phyloP scores from a whole-genome alignment of 2,888 invertebrate genomes.

The Incurvaria masculella region DNA sequence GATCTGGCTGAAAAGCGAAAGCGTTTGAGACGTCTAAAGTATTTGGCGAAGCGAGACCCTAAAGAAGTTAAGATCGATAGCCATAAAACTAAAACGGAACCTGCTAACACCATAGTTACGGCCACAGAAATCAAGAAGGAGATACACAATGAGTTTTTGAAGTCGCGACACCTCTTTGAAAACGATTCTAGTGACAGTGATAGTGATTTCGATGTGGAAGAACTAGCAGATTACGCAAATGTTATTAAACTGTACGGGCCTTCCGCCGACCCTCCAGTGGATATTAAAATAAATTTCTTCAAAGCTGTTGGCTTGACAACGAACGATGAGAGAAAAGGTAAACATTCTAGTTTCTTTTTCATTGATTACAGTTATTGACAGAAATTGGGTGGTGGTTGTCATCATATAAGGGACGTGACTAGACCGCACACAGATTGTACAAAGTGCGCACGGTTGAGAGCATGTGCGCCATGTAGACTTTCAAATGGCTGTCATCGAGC shows the following conservation, averaged over 20 bases:
- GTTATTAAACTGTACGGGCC: constrained; percentile 49
- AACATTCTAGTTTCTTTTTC: constrained; percentile 18
- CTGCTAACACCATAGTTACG: constrained; percentile 32
- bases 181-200: constrained; percentile 43
- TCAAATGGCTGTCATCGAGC: too few relatives aligned
- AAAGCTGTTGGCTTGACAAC: constrained; percentile 62
- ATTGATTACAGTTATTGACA: too few relatives aligned
- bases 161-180: constrained; percentile 27
- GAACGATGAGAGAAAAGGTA: constrained; percentile 59
- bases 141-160: constrained; percentile 38
- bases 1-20: constrained; percentile 55
- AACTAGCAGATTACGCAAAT: constrained; percentile 41
- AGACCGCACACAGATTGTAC: too few relatives aligned
- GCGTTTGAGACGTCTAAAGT: constrained; percentile 40
- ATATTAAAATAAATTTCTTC: constrained; percentile 59
- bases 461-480: too few relatives aligned
- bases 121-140: constrained; percentile 39
- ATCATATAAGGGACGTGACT: too few relatives aligned
- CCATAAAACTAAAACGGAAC: constrained; percentile 24
- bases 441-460: too few relatives aligned
- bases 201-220: constrained; percentile 49
- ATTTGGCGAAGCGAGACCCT: constrained; percentile 29
- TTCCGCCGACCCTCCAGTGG: constrained; percentile 39
- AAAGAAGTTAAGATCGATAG: constrained; percentile 24
- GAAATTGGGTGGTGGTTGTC: too few relatives aligned